phyloP scores from a whole-genome alignment of 2,797 vertebrate species.

The Tenualosa thibaudeaui region DNA sequence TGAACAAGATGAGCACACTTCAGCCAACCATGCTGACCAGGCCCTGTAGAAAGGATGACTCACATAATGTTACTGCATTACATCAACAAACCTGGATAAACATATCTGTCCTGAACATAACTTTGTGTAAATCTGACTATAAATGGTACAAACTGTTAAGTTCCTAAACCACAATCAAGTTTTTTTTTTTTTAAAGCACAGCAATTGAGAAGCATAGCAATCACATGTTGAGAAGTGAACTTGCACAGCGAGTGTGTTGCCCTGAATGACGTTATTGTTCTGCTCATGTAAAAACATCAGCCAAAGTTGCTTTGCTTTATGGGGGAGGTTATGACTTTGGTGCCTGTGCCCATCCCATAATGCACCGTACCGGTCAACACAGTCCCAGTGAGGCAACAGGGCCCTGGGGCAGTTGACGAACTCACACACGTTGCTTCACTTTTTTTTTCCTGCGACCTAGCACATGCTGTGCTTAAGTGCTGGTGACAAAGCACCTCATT shows the following conservation, averaged over 20 bases:
- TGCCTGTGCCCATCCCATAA: background rate
- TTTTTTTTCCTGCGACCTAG: background rate
- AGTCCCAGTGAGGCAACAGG: background rate
- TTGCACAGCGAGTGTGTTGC: background rate
- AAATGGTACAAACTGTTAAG: slow-evolving; percentile 9
- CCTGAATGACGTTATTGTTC: slow-evolving; percentile 12
- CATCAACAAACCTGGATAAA: background rate
- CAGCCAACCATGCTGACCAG: background rate
- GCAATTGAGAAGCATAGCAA: background rate
- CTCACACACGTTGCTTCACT: background rate
- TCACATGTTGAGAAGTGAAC: background rate
- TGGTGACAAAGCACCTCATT: background rate
- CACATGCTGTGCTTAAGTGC: background rate
- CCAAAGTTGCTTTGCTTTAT: background rate
- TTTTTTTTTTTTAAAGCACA: background rate
- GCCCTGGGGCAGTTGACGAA: background rate
- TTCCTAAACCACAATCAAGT: background rate
- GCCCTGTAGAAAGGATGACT: background rate
- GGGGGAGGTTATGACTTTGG: background rate
- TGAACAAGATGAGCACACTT: background rate
- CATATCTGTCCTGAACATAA: background rate
- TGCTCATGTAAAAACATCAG: background rate
- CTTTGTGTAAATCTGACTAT: background rate
- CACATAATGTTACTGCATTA: background rate
- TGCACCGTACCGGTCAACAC: background rate